Evolutionary conservation across 1,140 invertebrate genomes (phyloP).

Genomic region (Lutraria rhynchaena): DNA sequence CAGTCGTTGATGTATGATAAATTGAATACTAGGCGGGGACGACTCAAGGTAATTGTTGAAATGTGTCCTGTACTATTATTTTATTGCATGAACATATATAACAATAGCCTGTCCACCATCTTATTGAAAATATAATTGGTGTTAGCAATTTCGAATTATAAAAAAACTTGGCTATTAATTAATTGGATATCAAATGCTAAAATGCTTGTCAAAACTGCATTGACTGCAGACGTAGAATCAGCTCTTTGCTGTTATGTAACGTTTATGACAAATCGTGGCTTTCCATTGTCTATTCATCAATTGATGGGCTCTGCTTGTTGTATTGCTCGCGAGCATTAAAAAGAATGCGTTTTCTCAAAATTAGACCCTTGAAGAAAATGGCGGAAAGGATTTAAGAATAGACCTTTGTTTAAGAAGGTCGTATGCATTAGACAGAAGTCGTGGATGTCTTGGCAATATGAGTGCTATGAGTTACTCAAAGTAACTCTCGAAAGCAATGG

Average conservation of each 20-base stretch:
- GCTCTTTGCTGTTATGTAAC: conserved; percentile 30
- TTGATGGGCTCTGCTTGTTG: neutral
- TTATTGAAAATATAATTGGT: too few relatives aligned
- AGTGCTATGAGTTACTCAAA: conserved; percentile 8
- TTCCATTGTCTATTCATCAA: too few relatives aligned
- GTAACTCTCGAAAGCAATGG: conserved; percentile 18
- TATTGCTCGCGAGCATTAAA: neutral
- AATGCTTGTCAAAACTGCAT: conserved; percentile 8
- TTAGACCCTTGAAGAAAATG: conserved; percentile 9
- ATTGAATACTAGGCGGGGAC: too few relatives aligned
- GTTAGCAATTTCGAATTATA: too few relatives aligned
- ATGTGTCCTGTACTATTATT: too few relatives aligned
- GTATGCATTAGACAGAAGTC: conserved; percentile 26
- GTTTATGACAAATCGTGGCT: conserved; percentile 37
- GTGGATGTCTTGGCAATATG: conserved; percentile 21
- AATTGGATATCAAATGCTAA: too few relatives aligned
- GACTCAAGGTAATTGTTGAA: too few relatives aligned
- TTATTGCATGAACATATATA: too few relatives aligned
- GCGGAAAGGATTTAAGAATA: conserved; percentile 25
- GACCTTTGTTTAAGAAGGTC: conserved; percentile 11
- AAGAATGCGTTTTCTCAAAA: too few relatives aligned
- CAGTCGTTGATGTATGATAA: too few relatives aligned
- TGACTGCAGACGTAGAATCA: conserved; percentile 15
- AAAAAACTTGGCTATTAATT: too few relatives aligned
- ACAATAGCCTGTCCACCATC: too few relatives aligned